phyloP scores from a whole-genome alignment of 2,113 vertebrate species.

The Psammodynastes pulverulentus region DNA sequence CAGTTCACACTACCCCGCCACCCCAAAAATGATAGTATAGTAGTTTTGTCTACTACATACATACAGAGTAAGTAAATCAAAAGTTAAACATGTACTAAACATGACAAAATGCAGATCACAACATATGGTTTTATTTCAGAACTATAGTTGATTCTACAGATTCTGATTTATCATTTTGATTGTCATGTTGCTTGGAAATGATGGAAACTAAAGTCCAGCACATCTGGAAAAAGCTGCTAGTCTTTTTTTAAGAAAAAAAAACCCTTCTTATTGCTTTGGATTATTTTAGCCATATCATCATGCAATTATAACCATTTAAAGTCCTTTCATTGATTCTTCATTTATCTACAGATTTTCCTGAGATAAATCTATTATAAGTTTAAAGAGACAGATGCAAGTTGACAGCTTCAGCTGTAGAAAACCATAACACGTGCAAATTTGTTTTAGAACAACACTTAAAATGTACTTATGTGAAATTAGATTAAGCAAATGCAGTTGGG shows the following conservation, averaged over 20 bases:
- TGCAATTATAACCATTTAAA: slow-evolving; percentile 13
- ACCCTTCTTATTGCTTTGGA: background rate
- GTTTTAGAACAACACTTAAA: slow-evolving; percentile 8
- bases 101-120: background rate
- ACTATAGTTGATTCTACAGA: background rate
- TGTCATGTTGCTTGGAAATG: background rate
- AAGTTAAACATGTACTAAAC: background rate
- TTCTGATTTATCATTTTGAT: background rate
- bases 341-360: slow-evolving; percentile 17
- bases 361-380: slow-evolving; percentile 9
- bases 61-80: background rate
- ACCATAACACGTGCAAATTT: background rate
- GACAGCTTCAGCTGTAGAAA: background rate
- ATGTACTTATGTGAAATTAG: slow-evolving; percentile 8
- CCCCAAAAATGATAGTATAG: background rate
- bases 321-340: slow-evolving; percentile 7
- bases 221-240: background rate
- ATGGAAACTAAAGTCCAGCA: background rate
- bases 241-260: background rate
- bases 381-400: slow-evolving; percentile 11
- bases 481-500: background rate
- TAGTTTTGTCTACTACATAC: background rate
- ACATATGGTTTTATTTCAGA: background rate
- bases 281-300: slow-evolving; percentile 14
- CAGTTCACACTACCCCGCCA: background rate